Percentiles rank a stretch among this genome's conserved stretches.
Evolutionary conservation across 2,888 invertebrate genomes (phyloP).

Genomic region (Troides aeacus): DNA sequence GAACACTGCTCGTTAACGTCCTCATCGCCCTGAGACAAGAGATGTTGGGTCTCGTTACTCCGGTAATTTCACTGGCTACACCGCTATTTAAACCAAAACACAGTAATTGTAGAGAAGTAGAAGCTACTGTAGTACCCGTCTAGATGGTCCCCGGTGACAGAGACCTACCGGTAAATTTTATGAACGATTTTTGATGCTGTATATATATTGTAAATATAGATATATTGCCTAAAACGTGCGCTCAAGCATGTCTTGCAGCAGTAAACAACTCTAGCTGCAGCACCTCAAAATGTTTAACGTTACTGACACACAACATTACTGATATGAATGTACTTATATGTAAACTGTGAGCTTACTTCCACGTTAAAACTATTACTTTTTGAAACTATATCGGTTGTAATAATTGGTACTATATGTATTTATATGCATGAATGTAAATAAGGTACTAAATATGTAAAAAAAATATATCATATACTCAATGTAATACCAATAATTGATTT

Average conservation of each 20-base stretch:
- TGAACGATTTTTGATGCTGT: no score
- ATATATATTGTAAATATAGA: no score
- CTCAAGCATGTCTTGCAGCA: conserved; percentile 7
- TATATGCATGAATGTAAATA: neutral
- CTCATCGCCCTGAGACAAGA: no score
- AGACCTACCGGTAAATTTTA: no score
- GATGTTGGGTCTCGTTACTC: no score
- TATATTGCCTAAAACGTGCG: conserved; percentile 4
- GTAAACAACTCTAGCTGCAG: conserved; percentile 14
- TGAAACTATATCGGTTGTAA: neutral
- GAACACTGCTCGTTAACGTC: no score
- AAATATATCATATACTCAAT: neutral
- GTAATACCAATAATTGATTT: no score
- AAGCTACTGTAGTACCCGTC: no score
- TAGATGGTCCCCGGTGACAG: no score
- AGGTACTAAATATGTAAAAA: neutral
- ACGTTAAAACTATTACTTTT: neutral
- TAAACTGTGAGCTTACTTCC: neutral
- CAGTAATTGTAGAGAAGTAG: no score
- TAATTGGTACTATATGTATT: neutral
- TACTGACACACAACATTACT: neutral
- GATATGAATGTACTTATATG: neutral
- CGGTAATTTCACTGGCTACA: no score
- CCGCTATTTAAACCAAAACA: no score
- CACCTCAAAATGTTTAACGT: conserved; percentile 8